Percentiles rank a stretch among this genome's conserved stretches.
phyloP scores from a whole-genome alignment of 2,888 invertebrate species.

The Desoria tigrina region DNA sequence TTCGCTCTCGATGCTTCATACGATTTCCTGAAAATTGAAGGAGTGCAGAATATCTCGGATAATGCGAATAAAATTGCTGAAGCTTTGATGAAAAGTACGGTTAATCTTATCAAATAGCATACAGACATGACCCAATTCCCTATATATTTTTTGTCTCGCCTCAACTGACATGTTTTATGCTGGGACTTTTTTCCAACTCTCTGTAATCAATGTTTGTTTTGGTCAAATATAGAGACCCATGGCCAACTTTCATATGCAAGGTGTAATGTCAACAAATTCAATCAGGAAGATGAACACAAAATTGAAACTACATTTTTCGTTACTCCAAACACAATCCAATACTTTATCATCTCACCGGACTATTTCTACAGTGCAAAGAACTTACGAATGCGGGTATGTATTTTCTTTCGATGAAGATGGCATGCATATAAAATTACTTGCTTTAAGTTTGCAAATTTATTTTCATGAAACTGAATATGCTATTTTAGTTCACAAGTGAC shows the following conservation, averaged over 20 bases:
- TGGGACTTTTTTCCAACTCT: background rate
- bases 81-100: conserved; percentile 41
- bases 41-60: conserved; percentile 34
- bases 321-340: conserved; percentile 42
- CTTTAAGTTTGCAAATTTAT: conserved; percentile 4
- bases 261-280: conserved; percentile 40
- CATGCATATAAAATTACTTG: no score
- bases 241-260: conserved; percentile 40
- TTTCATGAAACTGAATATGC: background rate
- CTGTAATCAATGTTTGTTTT: conserved; percentile 3
- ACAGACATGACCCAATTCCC: background rate
- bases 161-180: background rate
- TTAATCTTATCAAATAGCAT: conserved; percentile 5
- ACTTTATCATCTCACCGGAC: conserved; percentile 50
- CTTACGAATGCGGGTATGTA: conserved; percentile 47
- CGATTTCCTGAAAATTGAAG: conserved; percentile 35
- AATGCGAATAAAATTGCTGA: conserved; percentile 29
- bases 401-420: background rate
- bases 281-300: conserved; percentile 42
- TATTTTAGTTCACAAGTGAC: conserved; percentile 47
- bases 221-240: conserved; percentile 21
- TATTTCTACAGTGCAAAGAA: conserved; percentile 48
- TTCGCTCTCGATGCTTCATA: conserved; percentile 19
- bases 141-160: background rate
- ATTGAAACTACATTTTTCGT: conserved; percentile 32